phyloP scores from a whole-genome alignment of 2,888 invertebrate genomes.

The Philaethria dido region DNA sequence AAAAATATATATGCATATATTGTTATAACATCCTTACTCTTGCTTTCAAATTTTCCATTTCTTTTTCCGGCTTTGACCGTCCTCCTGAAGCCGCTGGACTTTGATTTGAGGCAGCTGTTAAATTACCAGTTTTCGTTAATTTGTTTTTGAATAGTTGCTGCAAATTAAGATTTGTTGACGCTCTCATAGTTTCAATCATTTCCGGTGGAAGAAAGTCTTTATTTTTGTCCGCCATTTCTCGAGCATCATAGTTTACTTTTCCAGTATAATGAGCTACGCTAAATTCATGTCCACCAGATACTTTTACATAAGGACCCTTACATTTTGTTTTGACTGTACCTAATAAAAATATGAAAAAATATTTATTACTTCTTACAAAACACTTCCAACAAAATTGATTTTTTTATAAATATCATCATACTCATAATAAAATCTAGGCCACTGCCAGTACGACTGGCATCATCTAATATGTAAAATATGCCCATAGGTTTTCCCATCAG shows the following conservation, averaged over 20 bases:
- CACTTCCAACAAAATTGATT: neutral
- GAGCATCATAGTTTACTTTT: conserved; percentile 91
- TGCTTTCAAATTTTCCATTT: conserved; percentile 75
- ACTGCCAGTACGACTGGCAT: conserved; percentile 90
- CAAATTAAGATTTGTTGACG: conserved; percentile 88
- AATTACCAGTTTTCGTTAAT: conserved; percentile 92
- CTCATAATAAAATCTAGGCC: conserved; percentile 89
- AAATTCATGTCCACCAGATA: conserved; percentile 87
- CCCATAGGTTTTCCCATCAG: conserved; percentile 93
- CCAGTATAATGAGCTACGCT: conserved; percentile 96
- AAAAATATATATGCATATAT: neutral
- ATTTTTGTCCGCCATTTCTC: conserved; percentile 94
- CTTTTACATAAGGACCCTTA: conserved; percentile 81
- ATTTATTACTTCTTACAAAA: neutral
- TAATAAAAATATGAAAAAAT: conserved; percentile 52
- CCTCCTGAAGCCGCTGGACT: conserved; percentile 55
- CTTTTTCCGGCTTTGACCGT: conserved; percentile 74
- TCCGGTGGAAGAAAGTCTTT: conserved; percentile 95
- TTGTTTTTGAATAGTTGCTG: conserved; percentile 92
- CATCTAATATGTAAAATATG: conserved; percentile 93
- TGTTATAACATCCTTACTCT: conserved; percentile 67
- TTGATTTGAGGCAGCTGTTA: conserved; percentile 84
- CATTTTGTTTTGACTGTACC: conserved; percentile 82
- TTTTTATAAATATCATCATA: conserved; percentile 56
- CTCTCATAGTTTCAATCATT: conserved; percentile 93